Percentiles rank a stretch among this genome's conserved stretches.
Conservation (phyloP, 2,888 invertebrate genomes). For the Penaeus monodon region DNA sequence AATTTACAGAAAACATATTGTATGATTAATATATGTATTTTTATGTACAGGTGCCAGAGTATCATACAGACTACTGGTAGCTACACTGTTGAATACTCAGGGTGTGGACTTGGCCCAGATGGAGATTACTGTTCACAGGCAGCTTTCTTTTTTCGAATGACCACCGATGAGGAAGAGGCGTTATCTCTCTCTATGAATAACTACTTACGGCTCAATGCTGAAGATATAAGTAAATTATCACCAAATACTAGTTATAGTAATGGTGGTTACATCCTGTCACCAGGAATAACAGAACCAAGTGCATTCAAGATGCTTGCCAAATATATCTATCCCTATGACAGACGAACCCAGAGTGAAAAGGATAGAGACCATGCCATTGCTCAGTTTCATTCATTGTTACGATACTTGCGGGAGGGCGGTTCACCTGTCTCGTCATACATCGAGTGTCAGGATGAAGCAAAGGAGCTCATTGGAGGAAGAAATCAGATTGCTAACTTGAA, state of each 20-base stretch:
- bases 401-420: background rate
- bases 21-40: background rate
- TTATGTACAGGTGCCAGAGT: constrained; percentile 43
- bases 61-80: constrained; percentile 28
- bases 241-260: background rate
- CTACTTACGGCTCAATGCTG: background rate
- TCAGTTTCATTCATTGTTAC: background rate
- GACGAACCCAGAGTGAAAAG: background rate
- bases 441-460: background rate
- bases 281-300: background rate
- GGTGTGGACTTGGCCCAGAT: constrained; percentile 52
- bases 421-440: background rate
- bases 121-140: constrained; percentile 47
- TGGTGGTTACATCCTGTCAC: background rate
- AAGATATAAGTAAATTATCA: background rate
- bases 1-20: background rate
- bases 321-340: background rate
- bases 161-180: background rate
- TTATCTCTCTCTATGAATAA: background rate
- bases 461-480: background rate
- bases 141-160: constrained; percentile 26
- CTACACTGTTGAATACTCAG: constrained; percentile 36
- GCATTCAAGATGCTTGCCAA: background rate
- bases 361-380: background rate
- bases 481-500: no score